A percentile compares a stretch with the other conserved stretches of the same genome.
Conservation (phyloP, 2,113 vertebrate species). For the Coracopsis vasa region DNA sequence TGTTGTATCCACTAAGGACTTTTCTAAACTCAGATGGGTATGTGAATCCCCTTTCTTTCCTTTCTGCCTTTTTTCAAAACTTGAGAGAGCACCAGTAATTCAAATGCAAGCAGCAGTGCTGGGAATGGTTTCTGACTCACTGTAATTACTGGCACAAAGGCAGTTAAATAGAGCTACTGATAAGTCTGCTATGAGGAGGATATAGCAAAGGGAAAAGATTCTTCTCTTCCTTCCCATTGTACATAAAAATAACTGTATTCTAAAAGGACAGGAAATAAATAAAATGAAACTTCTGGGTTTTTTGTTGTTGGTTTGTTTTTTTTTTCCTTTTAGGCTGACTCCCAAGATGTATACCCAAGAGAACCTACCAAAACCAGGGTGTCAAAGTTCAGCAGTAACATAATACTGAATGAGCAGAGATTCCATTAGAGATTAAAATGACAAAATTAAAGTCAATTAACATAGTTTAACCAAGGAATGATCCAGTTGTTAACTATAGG, state of each 20-base stretch:
- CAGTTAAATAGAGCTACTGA: neutral
- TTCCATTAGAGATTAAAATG: neutral
- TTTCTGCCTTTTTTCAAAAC: neutral
- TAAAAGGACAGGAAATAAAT: neutral
- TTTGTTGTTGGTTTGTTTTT: too few species aligned
- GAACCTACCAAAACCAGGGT: neutral
- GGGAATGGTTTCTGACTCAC: neutral
- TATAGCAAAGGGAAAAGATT: neutral
- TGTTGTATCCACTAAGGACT: neutral
- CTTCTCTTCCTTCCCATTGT: neutral
- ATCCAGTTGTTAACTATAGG: neutral
- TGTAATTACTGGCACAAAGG: conserved; percentile 17
- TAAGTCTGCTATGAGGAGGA: neutral
- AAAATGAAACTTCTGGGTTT: neutral
- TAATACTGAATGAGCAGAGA: neutral
- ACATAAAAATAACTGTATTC: neutral
- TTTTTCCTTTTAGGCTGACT: neutral
- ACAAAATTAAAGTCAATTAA: conserved; percentile 41
- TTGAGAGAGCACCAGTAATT: neutral
- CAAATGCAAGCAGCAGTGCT: neutral
- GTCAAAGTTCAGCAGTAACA: neutral
- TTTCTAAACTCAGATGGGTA: neutral
- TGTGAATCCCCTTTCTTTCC: neutral
- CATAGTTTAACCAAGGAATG: conserved; percentile 1
- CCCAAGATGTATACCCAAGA: neutral